phyloP scores from a whole-genome alignment of 2,797 vertebrate species.

The Neoniphon sammara region DNA sequence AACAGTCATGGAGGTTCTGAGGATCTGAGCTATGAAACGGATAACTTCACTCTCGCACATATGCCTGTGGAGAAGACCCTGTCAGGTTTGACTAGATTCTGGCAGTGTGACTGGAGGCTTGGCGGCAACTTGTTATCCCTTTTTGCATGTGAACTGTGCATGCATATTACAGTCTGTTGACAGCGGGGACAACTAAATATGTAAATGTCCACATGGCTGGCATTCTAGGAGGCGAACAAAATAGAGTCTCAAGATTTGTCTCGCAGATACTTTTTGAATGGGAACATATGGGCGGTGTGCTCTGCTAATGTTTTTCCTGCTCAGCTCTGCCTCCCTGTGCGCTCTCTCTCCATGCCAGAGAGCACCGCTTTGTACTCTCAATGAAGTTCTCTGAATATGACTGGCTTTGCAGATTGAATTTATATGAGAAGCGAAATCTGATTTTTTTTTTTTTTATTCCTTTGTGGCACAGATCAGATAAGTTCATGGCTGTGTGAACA shows the following conservation, averaged over 20 bases:
- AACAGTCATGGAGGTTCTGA: neutral
- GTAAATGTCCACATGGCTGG: constrained; percentile 10
- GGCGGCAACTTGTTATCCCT: too few species aligned
- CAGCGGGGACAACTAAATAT: neutral
- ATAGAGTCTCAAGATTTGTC: constrained; percentile 16
- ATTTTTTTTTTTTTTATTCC: constrained; percentile 18
- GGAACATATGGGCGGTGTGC: constrained; percentile 42
- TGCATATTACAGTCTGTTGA: neutral
- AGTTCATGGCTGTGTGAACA: constrained; percentile 50
- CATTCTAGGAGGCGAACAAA: constrained; percentile 5
- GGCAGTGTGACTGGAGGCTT: too few species aligned
- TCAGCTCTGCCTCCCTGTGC: constrained; percentile 26
- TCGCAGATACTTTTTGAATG: constrained; percentile 5
- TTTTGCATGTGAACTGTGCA: too few species aligned
- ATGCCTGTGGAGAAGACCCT: constrained; percentile 6
- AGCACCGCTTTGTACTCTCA: constrained; percentile 46
- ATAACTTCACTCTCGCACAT: constrained; percentile 10
- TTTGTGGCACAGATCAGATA: constrained; percentile 35
- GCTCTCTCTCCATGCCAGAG: constrained; percentile 12
- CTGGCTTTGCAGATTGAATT: constrained; percentile 32
- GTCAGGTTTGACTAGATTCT: constrained; percentile 9
- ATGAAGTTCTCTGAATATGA: constrained; percentile 32
- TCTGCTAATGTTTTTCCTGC: constrained; percentile 37
- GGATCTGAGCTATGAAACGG: neutral
- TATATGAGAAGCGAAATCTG: constrained; percentile 17